A percentile compares a stretch with the other conserved stretches of the same genome.
Evolutionary conservation across 1,140 invertebrate species (phyloP).

Genomic region (Euwallacea fornicatus): DNA sequence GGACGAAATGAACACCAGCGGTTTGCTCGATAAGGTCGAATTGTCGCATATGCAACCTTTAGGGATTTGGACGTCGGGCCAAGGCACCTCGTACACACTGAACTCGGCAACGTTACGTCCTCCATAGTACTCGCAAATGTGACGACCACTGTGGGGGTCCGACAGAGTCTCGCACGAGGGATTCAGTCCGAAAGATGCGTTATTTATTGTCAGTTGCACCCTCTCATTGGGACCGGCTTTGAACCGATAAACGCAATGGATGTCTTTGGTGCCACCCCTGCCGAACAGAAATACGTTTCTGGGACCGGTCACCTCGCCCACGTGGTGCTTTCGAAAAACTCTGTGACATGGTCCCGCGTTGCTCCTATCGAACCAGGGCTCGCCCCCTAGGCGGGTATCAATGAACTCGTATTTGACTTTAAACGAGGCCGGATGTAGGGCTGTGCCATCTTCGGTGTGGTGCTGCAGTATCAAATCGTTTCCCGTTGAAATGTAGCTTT

Average conservation of each 20-base stretch:
- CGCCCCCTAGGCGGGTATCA: conserved; percentile 74
- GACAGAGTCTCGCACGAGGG: conserved; percentile 68
- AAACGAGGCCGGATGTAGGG: conserved; percentile 67
- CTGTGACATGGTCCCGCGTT: conserved; percentile 55
- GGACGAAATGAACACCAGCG: conserved; percentile 65
- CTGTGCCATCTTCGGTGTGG: conserved; percentile 64
- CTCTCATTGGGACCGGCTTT: conserved; percentile 67
- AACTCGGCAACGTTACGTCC: conserved; percentile 61
- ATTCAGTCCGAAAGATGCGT: conserved; percentile 69
- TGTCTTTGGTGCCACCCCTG: conserved; percentile 68
- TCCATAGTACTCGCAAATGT: conserved; percentile 58
- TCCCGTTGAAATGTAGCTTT: conserved; percentile 76
- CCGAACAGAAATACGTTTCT: conserved; percentile 77
- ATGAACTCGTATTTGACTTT: conserved; percentile 80
- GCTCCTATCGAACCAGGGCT: conserved; percentile 60
- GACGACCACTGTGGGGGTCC: conserved; percentile 66
- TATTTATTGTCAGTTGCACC: conserved; percentile 68
- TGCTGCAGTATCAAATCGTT: conserved; percentile 58
- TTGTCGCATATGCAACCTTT: conserved; percentile 73
- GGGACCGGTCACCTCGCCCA: conserved; percentile 67
- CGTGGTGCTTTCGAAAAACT: conserved; percentile 59
- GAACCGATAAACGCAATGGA: conserved; percentile 76
- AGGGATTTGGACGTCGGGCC: conserved; percentile 64
- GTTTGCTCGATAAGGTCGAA: conserved; percentile 58
- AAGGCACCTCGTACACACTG: conserved; percentile 66